Base-by-base conservation (phyloP, 2,888 invertebrate species). In the Lamellibrachia columna region DNA sequence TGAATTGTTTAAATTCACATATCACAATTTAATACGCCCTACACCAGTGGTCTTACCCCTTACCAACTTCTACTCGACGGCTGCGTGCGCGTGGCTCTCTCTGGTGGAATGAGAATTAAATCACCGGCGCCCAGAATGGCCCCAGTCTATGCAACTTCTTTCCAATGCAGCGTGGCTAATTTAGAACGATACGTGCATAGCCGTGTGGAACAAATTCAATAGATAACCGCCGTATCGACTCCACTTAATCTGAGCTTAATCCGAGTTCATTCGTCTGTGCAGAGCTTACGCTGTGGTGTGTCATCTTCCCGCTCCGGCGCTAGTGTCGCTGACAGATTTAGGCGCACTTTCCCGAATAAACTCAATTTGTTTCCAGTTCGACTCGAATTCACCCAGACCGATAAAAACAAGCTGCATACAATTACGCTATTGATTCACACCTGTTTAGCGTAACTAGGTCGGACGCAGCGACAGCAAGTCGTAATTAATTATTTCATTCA, bases 171-270 rank as follows among this genome's bases (percentile, higher is more conserved):
- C 75, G n/a, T 75, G n/a, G 75, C 22, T 75, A 75, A 75, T 75
- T 11, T 22, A 75, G 75, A 75, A 22, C 1, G 22, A 75, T 22
- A 22, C 75, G 22, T 75, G 75, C n/a, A 75, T 75, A 75, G 22
- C 75, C 75, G n/a, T 75, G 75, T 75, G 75, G 75, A 75, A 75
- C 75, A 75, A 75, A 75, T 75, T 75, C 75, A 75, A 75, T 75
- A 75, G 75, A 75, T 75, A 75, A 75, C 75, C 75, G 75, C 22
- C n/a, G 22, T 15, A 75, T 11, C 75, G 75, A 75, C 75, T n/a
- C 75, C 75, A 15, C 22, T 3, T 75, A 22, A 75, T 7, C 55
- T 9, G 55, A 7, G 2, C 75, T 75, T 75, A 22, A 75, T 75
- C 75, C 75, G 75, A 1, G 22, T 22, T 22, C 22, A n/a, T 15